Base-by-base conservation (phyloP, 2,797 vertebrate species). In the Eospalax fontanierii region DNA sequence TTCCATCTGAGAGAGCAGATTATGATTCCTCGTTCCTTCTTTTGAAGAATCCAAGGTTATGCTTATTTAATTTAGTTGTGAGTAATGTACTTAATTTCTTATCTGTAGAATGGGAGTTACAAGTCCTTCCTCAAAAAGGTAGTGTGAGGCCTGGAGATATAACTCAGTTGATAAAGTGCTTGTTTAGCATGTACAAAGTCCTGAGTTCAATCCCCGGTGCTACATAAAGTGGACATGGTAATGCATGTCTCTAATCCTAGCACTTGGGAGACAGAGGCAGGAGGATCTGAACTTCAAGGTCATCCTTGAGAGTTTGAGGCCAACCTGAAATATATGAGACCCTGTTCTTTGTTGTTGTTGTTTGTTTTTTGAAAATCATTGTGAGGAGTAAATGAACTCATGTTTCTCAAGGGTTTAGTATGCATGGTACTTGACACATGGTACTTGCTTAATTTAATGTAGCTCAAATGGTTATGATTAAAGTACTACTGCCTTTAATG, bases 41-140 rank as follows among this genome's bases (percentile, higher is more conserved):
- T 18, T 19, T 75, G 12, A 0, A 10, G 21, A 63, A 70, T 74
- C 46, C 91, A 70, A 95, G 89, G 87, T 71, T 87, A 57, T 26
- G 4, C 28, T 50, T 68, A 61, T 30, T 35, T 88, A 76, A 35
- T n/a, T 74, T 65, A 63, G 26, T 43, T 59, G 65, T 38, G 24
- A 74, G 40, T 40, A 81, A 15, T 93, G 63, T 76, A 71, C 63
- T 74, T 70, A 38, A 68, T 87, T 75, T 93, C 79, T 9, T 18
- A 22, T 76, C 66, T 63, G 18, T 4, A 18, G 84, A 81, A 70
- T 81, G 71, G 87, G 91, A 66, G 93, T 71, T 89, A 40, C 21
- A 83, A 91, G 22, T 81, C 28, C 57, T 79, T 43, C 19, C 26
- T 92, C 75, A 50, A 82, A 89, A 40, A 11, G 38, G 26, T 66